Conservation (phyloP, 1,140 invertebrate species). For the Brachionus manjavacas region DNA sequence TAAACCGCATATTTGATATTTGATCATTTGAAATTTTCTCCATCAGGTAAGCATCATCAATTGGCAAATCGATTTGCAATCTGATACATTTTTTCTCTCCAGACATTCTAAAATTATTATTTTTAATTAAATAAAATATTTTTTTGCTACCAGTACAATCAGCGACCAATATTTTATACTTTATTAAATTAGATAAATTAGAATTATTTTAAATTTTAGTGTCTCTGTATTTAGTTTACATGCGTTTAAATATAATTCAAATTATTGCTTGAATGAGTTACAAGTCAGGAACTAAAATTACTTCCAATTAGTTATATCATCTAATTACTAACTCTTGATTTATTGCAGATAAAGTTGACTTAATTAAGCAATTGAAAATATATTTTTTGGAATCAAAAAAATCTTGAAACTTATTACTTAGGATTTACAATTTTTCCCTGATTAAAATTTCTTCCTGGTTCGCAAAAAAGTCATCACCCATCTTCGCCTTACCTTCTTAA, state of each 20-base stretch:
- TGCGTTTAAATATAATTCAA: neutral
- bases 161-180: neutral
- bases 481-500: too few species aligned
- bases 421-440: neutral
- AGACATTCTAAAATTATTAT: conserved; percentile 2
- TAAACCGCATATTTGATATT: conserved; percentile 5
- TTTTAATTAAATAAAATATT: neutral
- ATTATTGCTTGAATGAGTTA: neutral
- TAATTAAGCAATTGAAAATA: neutral
- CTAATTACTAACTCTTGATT: neutral
- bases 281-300: conserved; percentile 9
- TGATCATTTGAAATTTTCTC: neutral
- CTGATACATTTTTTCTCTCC: neutral
- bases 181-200: conserved; percentile 21
- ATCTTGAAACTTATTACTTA: neutral
- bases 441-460: neutral
- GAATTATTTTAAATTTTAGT: neutral
- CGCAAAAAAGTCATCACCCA: too few species aligned
- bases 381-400: neutral
- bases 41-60: neutral
- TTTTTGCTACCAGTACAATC: neutral
- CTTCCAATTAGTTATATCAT: neutral
- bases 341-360: neutral
- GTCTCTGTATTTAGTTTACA: conserved; percentile 15
- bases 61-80: conserved; percentile 24